Percentiles rank a stretch among this genome's conserved stretches.
These are phyloP conservation scores for Xiphias gladius DNA, from an alignment of 2,113 vertebrate species.

Conservation along the genomic window DNA sequence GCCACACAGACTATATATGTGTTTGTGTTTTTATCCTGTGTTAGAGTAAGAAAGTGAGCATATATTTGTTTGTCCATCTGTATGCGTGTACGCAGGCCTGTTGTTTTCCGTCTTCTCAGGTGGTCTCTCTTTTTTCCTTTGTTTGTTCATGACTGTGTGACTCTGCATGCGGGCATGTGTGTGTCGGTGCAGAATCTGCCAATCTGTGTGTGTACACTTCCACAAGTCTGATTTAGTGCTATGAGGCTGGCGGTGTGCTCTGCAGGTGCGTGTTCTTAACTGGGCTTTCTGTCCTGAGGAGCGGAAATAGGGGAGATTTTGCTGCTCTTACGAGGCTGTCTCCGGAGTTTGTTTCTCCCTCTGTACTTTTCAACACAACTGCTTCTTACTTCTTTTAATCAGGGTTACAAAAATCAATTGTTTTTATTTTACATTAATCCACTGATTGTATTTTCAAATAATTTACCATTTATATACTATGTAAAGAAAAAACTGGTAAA, in stretches of 20 bases:
- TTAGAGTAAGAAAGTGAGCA: constrained; percentile 1
- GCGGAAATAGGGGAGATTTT: constrained; percentile 30
- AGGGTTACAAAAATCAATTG: background rate
- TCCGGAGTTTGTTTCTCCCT: constrained; percentile 7
- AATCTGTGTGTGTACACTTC: constrained; percentile 51
- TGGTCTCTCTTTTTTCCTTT: constrained; percentile 2
- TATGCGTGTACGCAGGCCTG: constrained; percentile 20
- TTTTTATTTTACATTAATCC: background rate
- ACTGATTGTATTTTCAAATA: background rate
- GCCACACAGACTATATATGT: constrained; percentile 19
- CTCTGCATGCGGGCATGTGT: constrained; percentile 37
- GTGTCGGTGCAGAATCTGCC: constrained; percentile 36
- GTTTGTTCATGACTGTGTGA: constrained; percentile 54
- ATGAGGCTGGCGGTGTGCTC: constrained; percentile 35
- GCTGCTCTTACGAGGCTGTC: constrained; percentile 27
- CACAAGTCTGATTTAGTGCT: constrained; percentile 41
- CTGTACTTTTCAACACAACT: constrained; percentile 10
- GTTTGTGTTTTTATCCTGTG: constrained; percentile 20
- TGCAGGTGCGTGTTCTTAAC: constrained; percentile 68
- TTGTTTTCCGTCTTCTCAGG: constrained; percentile 59
- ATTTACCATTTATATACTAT: background rate
- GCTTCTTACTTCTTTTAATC: constrained; percentile 1
- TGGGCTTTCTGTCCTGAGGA: constrained; percentile 51
- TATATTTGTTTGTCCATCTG: constrained; percentile 37
- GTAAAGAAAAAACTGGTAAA: background rate